A percentile compares a stretch with the other conserved stretches of the same genome.
phyloP scores from a whole-genome alignment of 2,888 invertebrate genomes.

The Maniola hyperantus region DNA sequence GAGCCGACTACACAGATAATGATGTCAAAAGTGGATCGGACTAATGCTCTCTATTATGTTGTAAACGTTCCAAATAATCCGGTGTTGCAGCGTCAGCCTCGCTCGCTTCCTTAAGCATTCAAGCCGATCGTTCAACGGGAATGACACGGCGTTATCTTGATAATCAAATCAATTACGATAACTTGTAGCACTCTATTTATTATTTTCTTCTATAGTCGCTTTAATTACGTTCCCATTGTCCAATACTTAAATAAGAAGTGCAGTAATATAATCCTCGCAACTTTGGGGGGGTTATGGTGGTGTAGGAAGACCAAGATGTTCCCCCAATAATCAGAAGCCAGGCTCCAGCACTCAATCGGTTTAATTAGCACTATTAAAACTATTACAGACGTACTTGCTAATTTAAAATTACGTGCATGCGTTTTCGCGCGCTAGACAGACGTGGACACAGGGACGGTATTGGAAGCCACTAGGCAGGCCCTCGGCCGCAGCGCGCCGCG shows the following conservation, averaged over 20 bases:
- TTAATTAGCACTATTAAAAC: no score
- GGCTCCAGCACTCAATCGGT: no score
- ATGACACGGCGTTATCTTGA: constrained; percentile 53
- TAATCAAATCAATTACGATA: constrained; percentile 52
- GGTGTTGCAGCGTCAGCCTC: constrained; percentile 56
- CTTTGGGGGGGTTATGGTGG: no score
- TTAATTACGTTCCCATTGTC: background rate
- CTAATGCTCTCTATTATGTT: constrained; percentile 80
- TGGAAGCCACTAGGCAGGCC: no score
- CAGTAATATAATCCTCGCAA: background rate
- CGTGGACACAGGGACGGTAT: no score
- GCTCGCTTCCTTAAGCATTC: constrained; percentile 45
- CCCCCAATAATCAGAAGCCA: no score
- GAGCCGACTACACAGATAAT: constrained; percentile 78
- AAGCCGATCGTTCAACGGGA: constrained; percentile 39
- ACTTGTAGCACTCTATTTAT: background rate
- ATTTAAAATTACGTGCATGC: no score
- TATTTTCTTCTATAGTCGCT: constrained; percentile 1
- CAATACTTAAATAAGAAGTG: background rate
- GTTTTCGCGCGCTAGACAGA: no score
- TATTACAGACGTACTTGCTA: no score
- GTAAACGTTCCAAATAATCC: constrained; percentile 69
- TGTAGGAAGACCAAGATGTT: no score
- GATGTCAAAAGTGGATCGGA: constrained; percentile 82
- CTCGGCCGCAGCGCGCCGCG: no score